Evolutionary conservation across 2,113 vertebrate species (phyloP), one percentile per base, ranked within the genome.

Genomic region (Serinus canaria): DNA sequence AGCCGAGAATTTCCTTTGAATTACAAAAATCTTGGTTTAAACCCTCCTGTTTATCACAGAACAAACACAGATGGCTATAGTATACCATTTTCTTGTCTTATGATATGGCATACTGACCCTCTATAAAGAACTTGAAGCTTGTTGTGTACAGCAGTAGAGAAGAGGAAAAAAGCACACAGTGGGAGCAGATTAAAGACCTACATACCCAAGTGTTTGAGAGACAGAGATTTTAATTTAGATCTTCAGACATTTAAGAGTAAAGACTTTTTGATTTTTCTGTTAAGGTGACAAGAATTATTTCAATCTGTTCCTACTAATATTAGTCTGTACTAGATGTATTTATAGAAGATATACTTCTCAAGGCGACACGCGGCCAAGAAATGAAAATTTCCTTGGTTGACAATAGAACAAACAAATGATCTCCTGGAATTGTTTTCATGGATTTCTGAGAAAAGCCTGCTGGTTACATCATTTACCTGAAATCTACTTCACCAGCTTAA

Each of bases 381-480:
- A 63, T 55, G 15, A 93, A 90, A 83, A 81, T 70, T 75, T 90
- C 7, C 22, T 64, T 83, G 33, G 52, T 74, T 92, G 60, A 44
- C 59, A 39, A 58, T 77, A 70, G 35, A 89, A 52, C 25, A 89
- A 92, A 84, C 55, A 87, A 86, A 68, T 46, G 20, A 87, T 72
- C 24, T 86, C 64, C 80, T 89, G 75, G 46, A 94, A 83, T 50
- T 90, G 8, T 91, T 91, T 92, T 95, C 69, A 63, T 63, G 49
- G 43, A 77, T 68, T 83, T 44, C 21, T 70, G 69, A 89, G 56
- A 81, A 91, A 87, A 89, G 35, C 24, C 44, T 89, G 17, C 10
- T 75, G 56, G 35, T 87, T 92, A 35, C 80, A 84, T 72, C 60
- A 81, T 78, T 87, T 92, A 92, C 76, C 79, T 95, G 76, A 92